These are phyloP conservation scores for Lepus europaeus DNA, from an alignment of 2,113 vertebrate species.

Conservation along the genomic window DNA sequence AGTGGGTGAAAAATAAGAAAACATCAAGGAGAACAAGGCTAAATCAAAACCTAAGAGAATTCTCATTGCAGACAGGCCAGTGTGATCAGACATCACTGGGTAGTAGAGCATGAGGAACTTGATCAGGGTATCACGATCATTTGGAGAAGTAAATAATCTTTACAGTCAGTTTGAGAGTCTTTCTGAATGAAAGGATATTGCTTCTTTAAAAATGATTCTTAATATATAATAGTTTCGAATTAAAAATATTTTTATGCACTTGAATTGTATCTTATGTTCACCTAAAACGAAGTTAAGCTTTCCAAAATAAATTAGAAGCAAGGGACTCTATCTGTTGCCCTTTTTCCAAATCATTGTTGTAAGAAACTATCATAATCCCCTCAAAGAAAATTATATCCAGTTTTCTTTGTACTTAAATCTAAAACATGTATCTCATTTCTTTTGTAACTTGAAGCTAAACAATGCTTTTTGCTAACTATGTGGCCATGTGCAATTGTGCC, in stretches of 20 bases:
- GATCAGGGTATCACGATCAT: not conserved
- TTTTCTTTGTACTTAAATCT: not conserved
- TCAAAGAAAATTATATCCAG: not conserved
- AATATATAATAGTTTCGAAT: conserved; percentile 21
- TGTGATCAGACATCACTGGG: not conserved
- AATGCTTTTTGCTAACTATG: not conserved
- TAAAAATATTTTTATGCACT: conserved; percentile 14
- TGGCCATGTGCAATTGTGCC: not conserved
- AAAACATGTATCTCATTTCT: not conserved
- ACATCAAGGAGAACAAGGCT: not conserved
- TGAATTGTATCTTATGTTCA: not conserved
- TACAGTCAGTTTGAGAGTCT: not conserved
- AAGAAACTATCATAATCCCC: not conserved
- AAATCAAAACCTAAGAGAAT: rapidly evolving
- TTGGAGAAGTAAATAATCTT: not conserved
- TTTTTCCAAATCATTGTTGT: not conserved
- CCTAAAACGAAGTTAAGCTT: not conserved
- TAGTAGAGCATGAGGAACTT: not conserved
- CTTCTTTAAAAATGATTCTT: not conserved
- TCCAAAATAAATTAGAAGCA: not conserved
- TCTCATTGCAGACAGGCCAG: not conserved
- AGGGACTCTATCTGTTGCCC: not conserved
- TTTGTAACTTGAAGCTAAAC: not conserved
- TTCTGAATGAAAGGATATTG: not conserved
- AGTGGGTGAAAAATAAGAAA: not conserved